These are phyloP conservation scores for Electrophaes corylata DNA, from an alignment of 2,888 invertebrate genomes.

Conservation along the genomic window DNA sequence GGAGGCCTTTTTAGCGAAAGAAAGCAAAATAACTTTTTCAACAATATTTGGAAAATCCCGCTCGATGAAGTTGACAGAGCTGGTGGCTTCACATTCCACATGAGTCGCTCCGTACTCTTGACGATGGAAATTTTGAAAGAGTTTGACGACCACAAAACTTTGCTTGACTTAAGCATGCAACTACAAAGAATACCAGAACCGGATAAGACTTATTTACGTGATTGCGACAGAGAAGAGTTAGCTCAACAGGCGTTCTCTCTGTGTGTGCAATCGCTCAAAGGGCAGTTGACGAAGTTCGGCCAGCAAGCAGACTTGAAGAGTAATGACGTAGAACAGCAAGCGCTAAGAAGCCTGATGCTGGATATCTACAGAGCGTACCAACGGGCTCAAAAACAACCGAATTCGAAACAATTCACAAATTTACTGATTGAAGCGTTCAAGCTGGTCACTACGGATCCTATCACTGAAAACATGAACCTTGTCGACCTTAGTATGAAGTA, in stretches of 20 bases:
- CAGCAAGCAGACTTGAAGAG: slow-evolving; percentile 76
- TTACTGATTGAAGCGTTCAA: slow-evolving; percentile 89
- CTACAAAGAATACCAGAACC: slow-evolving; percentile 92
- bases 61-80: slow-evolving; percentile 95
- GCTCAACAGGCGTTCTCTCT: slow-evolving; percentile 91
- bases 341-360: slow-evolving; percentile 78
- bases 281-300: slow-evolving; percentile 83
- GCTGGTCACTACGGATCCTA: slow-evolving; percentile 84
- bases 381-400: slow-evolving; percentile 86
- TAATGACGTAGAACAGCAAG: slow-evolving; percentile 76
- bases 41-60: slow-evolving; percentile 97
- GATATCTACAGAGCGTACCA: slow-evolving; percentile 88
- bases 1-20: slow-evolving; percentile 94
- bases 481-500: slow-evolving; percentile 88
- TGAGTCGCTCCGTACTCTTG: slow-evolving; percentile 92
- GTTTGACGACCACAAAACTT: slow-evolving; percentile 90
- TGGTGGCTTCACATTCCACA: slow-evolving; percentile 95
- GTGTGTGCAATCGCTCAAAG: slow-evolving; percentile 88
- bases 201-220: slow-evolving; percentile 94
- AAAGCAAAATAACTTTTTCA: slow-evolving; percentile 94
- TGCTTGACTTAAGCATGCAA: slow-evolving; percentile 91
- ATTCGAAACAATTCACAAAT: slow-evolving; percentile 85
- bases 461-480: slow-evolving; percentile 85
- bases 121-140: slow-evolving; percentile 92
- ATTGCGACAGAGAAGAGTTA: slow-evolving; percentile 92